Base-by-base conservation (phyloP, 2,113 vertebrate species). In the Delphinapterus leucas region DNA sequence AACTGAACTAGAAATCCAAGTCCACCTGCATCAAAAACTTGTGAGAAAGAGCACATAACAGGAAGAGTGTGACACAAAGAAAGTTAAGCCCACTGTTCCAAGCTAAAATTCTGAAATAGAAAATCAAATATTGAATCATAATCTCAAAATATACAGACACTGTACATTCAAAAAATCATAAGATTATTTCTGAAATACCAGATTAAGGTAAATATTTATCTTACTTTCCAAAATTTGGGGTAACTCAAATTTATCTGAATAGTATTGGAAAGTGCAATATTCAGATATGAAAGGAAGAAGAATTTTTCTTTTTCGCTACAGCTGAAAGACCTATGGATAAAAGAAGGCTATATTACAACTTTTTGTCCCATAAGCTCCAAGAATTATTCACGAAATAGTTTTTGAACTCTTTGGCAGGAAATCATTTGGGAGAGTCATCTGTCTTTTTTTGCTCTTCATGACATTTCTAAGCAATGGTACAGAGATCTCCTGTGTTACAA, bases 71-170 rank as follows among this genome's bases (percentile, higher is more conserved):
- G 11, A 58, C 70, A 88, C 63, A 76, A 36, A 80, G 53, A 60
- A 36, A 58, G 17, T 1, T 47, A 41, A 44, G 23, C 23, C 25
- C 41, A 25, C 15, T 93, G 55, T 83, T 28, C 3, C 10, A n/a
- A 55, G 49, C 25, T 70, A 31, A 84, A 90, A 79, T 82, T 77
- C 44, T 71, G 17, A 95, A 79, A 67, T 20, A 71, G 67, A 97
- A 95, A 96, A 80, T 95, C 28, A 88, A 90, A 63, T 80, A 82
- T n/a, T 68, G 21, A 96, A 73, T 36, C 25, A 25, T 31, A 92
- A 87, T 60, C 5, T 33, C 47, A 85, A 92, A 94, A 87, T 82
- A 68, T 23, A 60, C 21, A 94, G 41, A 9, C 61, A 71, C 13
- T 65, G 12, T 53, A 67, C 11, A 31, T 87, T 41, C 33, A 49